Percentiles rank a stretch among this genome's conserved stretches.
Conservation (phyloP, 2,888 invertebrate species). For the Sisyra nigra region DNA sequence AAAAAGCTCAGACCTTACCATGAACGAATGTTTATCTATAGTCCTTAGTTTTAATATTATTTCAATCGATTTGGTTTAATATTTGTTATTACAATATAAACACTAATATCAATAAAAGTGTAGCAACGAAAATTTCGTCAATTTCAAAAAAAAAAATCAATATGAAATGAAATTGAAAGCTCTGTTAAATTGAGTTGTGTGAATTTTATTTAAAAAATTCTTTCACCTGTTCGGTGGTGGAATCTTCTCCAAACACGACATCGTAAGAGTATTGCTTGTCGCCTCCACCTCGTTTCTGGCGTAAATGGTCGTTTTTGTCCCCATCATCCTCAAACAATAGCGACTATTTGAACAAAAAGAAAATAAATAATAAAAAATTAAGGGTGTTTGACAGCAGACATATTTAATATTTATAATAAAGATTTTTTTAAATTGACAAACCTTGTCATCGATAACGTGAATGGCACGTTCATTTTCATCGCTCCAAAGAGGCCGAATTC, state of each 20-base stretch:
- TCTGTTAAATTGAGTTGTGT: neutral
- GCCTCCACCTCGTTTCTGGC: slow-evolving; percentile 48
- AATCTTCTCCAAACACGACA: slow-evolving; percentile 71
- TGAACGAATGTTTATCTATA: no score
- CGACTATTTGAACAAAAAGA: slow-evolving; percentile 31
- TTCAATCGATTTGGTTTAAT: no score
- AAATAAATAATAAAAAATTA: slow-evolving; percentile 4
- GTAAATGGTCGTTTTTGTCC: slow-evolving; percentile 39
- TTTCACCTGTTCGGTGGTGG: slow-evolving; percentile 27
- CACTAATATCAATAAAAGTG: no score
- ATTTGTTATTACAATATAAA: no score
- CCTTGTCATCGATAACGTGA: slow-evolving; percentile 66
- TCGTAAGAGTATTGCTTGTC: slow-evolving; percentile 85
- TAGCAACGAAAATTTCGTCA: no score
- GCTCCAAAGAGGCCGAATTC: slow-evolving; percentile 66
- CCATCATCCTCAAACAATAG: slow-evolving; percentile 50
- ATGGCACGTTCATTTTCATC: slow-evolving; percentile 63
- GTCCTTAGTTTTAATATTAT: no score
- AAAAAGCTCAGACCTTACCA: no score
- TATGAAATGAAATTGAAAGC: no score
- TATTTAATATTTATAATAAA: neutral
- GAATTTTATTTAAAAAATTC: neutral
- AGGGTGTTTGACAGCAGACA: neutral
- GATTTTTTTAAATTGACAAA: slow-evolving; percentile 18
- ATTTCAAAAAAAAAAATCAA: no score